These are phyloP conservation scores for Corythucha ciliata DNA, from an alignment of 2,888 invertebrate genomes.

Conservation along the genomic window DNA sequence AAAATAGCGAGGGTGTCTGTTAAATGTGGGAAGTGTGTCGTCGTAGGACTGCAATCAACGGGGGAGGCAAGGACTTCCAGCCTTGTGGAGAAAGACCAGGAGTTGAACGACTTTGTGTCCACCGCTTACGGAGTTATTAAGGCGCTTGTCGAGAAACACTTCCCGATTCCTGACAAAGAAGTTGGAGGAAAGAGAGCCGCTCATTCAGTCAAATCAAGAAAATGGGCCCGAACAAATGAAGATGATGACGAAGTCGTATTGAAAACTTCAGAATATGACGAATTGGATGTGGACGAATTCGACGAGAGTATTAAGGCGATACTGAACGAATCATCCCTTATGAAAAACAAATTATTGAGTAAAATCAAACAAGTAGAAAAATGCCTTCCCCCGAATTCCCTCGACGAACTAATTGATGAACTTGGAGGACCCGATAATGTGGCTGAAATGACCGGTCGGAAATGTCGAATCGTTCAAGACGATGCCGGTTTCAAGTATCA, in stretches of 20 bases:
- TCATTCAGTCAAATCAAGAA: background rate
- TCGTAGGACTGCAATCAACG: slow-evolving; percentile 57
- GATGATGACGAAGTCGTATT: slow-evolving; percentile 3
- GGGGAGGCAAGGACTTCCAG: slow-evolving; percentile 55
- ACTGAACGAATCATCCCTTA: slow-evolving; percentile 72
- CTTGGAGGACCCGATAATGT: slow-evolving; percentile 96
- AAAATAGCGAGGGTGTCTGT: slow-evolving; percentile 43
- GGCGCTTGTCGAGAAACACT: slow-evolving; percentile 94
- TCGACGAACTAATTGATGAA: slow-evolving; percentile 97
- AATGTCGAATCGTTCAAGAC: slow-evolving; percentile 82
- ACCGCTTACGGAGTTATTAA: slow-evolving; percentile 74
- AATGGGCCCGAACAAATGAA: slow-evolving; percentile 12
- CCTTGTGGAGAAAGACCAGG: slow-evolving; percentile 52
- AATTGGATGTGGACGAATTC: slow-evolving; percentile 36
- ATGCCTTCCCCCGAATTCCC: slow-evolving; percentile 85
- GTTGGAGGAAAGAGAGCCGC: background rate
- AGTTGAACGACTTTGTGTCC: slow-evolving; percentile 55
- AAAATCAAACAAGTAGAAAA: slow-evolving; percentile 79
- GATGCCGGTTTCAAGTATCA: slow-evolving; percentile 90
- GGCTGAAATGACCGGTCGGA: slow-evolving; percentile 98
- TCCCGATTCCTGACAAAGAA: slow-evolving; percentile 84
- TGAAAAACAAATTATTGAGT: slow-evolving; percentile 83
- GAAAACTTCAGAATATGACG: slow-evolving; percentile 6
- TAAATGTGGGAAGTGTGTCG: slow-evolving; percentile 49
- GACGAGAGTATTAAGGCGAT: slow-evolving; percentile 55